Percentiles rank a stretch among this genome's conserved stretches.
These are phyloP conservation scores for Gopherus flavomarginatus DNA, from an alignment of 2,113 vertebrate species.

Conservation along the genomic window DNA sequence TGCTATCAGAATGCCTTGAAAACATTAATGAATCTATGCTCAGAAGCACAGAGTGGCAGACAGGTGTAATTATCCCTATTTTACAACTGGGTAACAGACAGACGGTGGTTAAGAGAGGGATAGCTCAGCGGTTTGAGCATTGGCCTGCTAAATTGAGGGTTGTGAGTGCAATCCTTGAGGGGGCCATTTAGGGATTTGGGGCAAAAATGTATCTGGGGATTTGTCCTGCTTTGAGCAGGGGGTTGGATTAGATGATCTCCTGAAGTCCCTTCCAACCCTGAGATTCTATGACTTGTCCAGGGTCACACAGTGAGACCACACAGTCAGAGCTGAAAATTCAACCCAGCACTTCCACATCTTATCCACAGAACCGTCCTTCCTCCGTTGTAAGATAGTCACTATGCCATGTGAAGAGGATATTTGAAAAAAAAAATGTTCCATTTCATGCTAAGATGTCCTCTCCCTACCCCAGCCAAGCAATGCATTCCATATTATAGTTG, in stretches of 20 bases:
- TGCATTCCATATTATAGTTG: neutral
- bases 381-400: neutral
- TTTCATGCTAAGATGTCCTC: neutral
- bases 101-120: neutral
- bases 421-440: neutral
- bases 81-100: neutral
- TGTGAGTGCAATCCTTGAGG: no score
- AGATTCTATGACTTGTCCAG: neutral
- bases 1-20: neutral
- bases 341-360: neutral
- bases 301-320: neutral
- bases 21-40: neutral
- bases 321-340: neutral
- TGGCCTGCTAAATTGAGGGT: no score
- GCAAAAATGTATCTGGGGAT: no score
- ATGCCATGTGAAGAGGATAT: neutral
- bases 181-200: no score
- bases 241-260: no score
- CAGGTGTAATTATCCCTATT: neutral
- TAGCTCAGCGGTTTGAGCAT: no score
- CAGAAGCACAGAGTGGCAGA: neutral
- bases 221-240: no score
- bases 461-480: neutral
- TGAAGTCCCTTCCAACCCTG: no score
- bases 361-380: neutral